These are phyloP conservation scores for Rhyacophila evoluta DNA, from an alignment of 2,888 invertebrate species.

Conservation along the genomic window DNA sequence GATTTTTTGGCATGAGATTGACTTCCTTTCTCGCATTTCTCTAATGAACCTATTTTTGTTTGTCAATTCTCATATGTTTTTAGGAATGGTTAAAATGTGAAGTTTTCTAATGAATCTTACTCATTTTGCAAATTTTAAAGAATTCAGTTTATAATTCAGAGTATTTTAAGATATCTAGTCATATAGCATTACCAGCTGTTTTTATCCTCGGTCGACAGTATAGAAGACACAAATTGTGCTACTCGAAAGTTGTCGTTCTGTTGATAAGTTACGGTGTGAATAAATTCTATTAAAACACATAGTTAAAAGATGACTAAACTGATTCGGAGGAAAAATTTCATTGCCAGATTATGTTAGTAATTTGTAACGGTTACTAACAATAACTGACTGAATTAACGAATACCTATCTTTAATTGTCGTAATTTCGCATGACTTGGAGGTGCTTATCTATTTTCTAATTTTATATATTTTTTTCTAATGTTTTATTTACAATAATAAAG, in stretches of 20 bases:
- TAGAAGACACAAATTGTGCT: background rate
- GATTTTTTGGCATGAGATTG: background rate
- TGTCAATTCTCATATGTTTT: background rate
- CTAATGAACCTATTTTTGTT: background rate
- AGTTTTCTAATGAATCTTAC: background rate
- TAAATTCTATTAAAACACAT: background rate
- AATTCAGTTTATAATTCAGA: background rate
- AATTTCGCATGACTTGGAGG: constrained; percentile 49
- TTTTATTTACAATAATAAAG: constrained; percentile 36
- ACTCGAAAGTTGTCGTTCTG: background rate
- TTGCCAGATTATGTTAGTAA: background rate
- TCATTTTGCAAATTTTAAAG: background rate
- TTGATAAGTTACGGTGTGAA: background rate
- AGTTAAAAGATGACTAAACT: background rate
- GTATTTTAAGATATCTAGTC: background rate
- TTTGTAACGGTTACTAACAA: constrained; percentile 4
- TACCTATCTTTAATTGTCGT: constrained; percentile 30
- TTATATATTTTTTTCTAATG: constrained; percentile 45
- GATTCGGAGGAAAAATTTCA: constrained; percentile 7
- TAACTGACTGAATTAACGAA: constrained; percentile 34
- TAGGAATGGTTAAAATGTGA: background rate
- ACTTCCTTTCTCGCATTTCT: background rate
- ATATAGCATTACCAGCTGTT: background rate
- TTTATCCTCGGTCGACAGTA: background rate
- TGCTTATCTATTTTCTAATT: constrained; percentile 53